Percentiles rank a stretch among this genome's conserved stretches.
These are phyloP conservation scores for crab-eating macaque (Macaca fascicularis) DNA, from an alignment of 2,113 vertebrate genomes.

Conservation along the genomic window DNA sequence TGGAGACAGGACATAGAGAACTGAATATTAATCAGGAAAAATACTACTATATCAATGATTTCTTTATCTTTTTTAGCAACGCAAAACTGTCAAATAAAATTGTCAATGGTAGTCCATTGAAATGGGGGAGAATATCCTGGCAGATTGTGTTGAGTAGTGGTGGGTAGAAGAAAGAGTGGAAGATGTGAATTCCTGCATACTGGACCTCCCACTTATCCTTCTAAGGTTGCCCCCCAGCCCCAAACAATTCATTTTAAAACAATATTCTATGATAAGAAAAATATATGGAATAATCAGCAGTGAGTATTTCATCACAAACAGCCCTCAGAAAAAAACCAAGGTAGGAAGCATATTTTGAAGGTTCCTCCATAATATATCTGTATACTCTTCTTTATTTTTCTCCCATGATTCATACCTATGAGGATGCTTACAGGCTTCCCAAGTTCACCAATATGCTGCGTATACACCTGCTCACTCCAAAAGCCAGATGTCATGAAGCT, in stretches of 20 bases:
- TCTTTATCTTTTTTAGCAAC: background rate
- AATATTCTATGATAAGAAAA: background rate
- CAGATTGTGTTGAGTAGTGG: background rate
- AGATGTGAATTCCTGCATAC: background rate
- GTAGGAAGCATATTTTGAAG: background rate
- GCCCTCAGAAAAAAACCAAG: background rate
- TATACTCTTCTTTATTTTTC: background rate
- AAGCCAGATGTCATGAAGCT: background rate
- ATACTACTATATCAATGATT: background rate
- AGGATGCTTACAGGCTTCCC: too few species aligned
- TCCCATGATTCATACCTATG: background rate
- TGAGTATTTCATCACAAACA: background rate
- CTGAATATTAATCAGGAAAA: background rate
- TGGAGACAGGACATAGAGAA: background rate
- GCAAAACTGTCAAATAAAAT: background rate
- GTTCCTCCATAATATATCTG: background rate
- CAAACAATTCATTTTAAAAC: constrained; percentile 14
- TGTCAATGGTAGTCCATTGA: background rate
- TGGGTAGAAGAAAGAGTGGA: background rate
- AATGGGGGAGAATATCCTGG: background rate
- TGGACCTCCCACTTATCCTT: background rate
- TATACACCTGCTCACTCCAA: background rate
- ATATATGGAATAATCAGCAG: background rate
- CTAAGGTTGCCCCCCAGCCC: background rate
- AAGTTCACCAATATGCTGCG: background rate